Evolutionary conservation across 2,797 vertebrate species (phyloP).

Genomic region (Enteromius radiatus): DNA sequence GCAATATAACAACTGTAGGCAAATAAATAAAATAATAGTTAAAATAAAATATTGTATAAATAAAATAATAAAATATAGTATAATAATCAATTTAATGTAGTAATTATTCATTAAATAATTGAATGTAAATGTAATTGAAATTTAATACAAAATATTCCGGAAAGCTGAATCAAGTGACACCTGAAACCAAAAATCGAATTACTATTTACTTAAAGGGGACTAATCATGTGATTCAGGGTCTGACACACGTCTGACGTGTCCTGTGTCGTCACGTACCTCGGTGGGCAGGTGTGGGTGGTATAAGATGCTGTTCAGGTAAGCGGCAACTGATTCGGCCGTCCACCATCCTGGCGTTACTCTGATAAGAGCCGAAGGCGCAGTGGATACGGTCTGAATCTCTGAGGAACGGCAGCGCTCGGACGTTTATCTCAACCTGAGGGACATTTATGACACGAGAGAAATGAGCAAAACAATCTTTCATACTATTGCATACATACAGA

Average conservation of each 20-base stretch:
- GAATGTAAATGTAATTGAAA: not conserved
- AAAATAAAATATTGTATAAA: no score
- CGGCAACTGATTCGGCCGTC: slow-evolving; percentile 75
- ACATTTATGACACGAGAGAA: slow-evolving; percentile 23
- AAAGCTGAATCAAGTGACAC: no score
- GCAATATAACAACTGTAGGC: not conserved
- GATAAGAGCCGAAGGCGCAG: slow-evolving; percentile 66
- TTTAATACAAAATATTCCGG: not conserved
- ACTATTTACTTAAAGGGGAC: no score
- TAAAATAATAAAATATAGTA: not conserved
- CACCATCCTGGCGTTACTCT: slow-evolving; percentile 68
- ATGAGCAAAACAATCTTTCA: not conserved
- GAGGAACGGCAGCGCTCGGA: slow-evolving; percentile 74
- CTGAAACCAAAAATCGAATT: no score
- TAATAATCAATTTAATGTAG: not conserved
- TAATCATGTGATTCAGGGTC: not conserved
- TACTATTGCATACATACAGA: not conserved
- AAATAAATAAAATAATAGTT: not conserved
- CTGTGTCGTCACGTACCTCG: slow-evolving; percentile 80
- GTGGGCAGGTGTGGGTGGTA: slow-evolving; percentile 81
- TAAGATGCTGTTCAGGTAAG: slow-evolving; percentile 69
- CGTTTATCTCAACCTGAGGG: slow-evolving; percentile 75
- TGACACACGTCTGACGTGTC: no score
- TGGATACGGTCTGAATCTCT: slow-evolving; percentile 69
- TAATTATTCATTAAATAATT: not conserved